phyloP scores from a whole-genome alignment of 2,113 vertebrate species.

The Tychaedon coryphoeus region DNA sequence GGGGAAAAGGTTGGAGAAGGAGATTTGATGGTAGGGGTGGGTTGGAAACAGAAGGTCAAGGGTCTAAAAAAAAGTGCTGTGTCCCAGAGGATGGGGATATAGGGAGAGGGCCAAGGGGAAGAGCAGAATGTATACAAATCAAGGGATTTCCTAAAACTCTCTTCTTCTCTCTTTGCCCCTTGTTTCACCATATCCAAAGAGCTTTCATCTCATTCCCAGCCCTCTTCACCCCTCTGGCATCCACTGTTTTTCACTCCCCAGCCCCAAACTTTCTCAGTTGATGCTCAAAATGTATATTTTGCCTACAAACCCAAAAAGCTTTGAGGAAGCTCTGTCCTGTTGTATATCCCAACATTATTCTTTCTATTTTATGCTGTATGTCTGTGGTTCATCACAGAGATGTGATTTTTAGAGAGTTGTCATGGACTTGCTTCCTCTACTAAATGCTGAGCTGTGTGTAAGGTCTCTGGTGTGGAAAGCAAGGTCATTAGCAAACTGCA shows the following conservation, averaged over 20 bases:
- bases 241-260: not conserved
- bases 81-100: not conserved
- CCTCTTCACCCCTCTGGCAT: not conserved
- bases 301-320: not conserved
- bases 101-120: not conserved
- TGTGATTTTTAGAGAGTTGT: not conserved
- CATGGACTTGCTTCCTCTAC: not conserved
- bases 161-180: not conserved
- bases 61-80: not conserved
- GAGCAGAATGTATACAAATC: accelerated
- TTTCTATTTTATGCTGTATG: not conserved
- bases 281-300: not conserved
- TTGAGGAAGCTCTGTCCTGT: not conserved
- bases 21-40: not conserved
- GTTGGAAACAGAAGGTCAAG: not conserved
- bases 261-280: not conserved
- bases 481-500: not conserved
- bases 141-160: not conserved
- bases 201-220: not conserved
- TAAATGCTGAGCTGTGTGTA: not conserved
- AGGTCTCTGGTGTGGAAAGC: not conserved
- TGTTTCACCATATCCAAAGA: not conserved
- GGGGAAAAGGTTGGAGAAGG: not conserved
- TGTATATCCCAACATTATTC: not conserved
- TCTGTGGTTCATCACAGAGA: not conserved